Evolutionary conservation across 2,113 vertebrate genomes (phyloP), one percentile per base, ranked within the genome.

Genomic region (Brachyistius frenatus): DNA sequence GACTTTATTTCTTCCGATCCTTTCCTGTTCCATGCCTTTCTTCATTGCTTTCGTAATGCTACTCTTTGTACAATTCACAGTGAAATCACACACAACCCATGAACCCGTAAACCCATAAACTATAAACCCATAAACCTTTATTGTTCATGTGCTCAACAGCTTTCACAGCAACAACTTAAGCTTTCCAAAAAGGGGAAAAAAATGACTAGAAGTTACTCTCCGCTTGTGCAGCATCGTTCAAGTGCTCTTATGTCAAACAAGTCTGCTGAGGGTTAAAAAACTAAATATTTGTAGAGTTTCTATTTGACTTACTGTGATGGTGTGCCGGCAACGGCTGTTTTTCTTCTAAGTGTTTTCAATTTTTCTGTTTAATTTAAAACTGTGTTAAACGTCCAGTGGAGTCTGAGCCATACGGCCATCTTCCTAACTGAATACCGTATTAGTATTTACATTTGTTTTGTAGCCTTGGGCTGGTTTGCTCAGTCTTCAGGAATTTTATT

Each of bases 271-370:
- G 1, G 44, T 13, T 54, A 3, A 52, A 23, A 14, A 58, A 9
- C 4, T 11, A 58, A 57, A 68, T 69, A 73, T 81, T 65, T 65
- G 49, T 23, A 53, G 30, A 23, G 44, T 11, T 36, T 49, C 39
- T 16, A 16, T 68, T 50, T 52, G n/a, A 58, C 30, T 75, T 32
- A 72, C 47, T 64, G 62, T 50, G 54, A 50, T 13, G 30, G 0
- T 56, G 7, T 32, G 6, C 3, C 5, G 0, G 66, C 41, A 30
- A 11, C 57, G 23, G 23, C 23, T 23, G 23, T 23, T 23, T 23
- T 23, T 36, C 53, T 49, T 30, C 55, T 35, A 23, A 41, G n/a
- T 55, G 46, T 49, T 57, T 33, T 30, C 10, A 10, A 23, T 39
- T 9, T 56, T 23, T 44, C 7, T 37, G 15, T 57, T 62, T 31